Percentiles rank a stretch among this genome's conserved stretches.
Conservation (phyloP, 2,888 invertebrate species). For the Enoplolaimus lenunculus region DNA sequence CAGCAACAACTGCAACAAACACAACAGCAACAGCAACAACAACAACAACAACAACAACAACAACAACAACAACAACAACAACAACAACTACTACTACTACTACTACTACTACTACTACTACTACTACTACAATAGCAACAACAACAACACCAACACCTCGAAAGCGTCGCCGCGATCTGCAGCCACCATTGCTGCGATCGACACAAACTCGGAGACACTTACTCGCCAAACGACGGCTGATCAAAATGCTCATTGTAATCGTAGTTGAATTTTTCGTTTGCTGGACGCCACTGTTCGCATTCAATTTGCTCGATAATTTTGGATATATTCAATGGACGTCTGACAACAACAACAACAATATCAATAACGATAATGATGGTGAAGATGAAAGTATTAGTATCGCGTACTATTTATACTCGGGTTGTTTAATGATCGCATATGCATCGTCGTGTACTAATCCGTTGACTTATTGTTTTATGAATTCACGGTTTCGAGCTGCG, state of each 20-base stretch:
- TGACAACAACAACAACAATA: too few species aligned
- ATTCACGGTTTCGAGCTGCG: slow-evolving; percentile 59
- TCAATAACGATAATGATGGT: too few species aligned
- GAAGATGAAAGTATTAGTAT: not conserved
- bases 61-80: not conserved
- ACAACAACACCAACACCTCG: too few species aligned
- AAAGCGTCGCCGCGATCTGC: too few species aligned
- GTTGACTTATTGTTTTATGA: slow-evolving; percentile 81
- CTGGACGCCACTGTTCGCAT: not conserved
- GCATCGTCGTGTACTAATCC: slow-evolving; percentile 72
- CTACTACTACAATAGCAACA: not conserved
- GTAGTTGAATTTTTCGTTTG: not conserved
- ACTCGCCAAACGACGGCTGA: not conserved
- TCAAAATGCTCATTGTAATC: not conserved
- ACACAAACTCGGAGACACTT: not conserved
- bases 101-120: not conserved
- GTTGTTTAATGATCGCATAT: slow-evolving; percentile 51
- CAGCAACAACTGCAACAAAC: too few species aligned
- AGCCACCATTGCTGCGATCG: not conserved
- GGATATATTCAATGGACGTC: not conserved
- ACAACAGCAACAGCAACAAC: too few species aligned
- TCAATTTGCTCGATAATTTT: not conserved
- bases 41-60: not conserved
- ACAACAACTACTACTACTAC: not conserved
- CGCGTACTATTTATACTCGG: not conserved